Evolutionary conservation across 2,888 invertebrate species (phyloP), one percentile per base, ranked within the genome.

Genomic region (Drosophila rellima): DNA sequence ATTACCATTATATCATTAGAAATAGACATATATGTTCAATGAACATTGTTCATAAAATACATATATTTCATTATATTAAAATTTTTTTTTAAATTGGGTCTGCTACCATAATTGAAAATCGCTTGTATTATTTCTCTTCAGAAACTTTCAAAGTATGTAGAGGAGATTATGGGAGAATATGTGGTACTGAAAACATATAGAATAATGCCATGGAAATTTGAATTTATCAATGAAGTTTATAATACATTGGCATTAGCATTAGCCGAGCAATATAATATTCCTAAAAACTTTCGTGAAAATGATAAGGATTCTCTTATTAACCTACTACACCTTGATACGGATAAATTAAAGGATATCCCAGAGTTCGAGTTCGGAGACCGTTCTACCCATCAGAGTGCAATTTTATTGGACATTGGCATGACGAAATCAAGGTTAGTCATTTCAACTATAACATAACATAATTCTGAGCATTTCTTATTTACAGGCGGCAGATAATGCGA

Each of bases 171-270:
- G 89, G 90, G 91, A 2, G 87, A 91, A 44, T 91, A 90, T 67
- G 85, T 90, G 0, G 89, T 90, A 1, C 56, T 88, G 4, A 92
- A 92, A 77, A 91, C 91, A 0, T 47, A 74, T 47, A 85, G 91
- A 18, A 79, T 91, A 5, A 90, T 91, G 90, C 91, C 91, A 1
- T 90, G 92, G 88, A 92, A 91, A 66, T 91, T 91, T 57, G 90
- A 91, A 61, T 92, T 91, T 44, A 70, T 90, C 0, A 90, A 91
- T 56, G 92, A 92, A 64, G 89, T 92, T 4, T 92, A 91, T 39
- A 92, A 92, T 61, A 86, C 81, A 0, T 33, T 91, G 23, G 92
- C 88, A 0, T 56, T 92, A 50, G 81, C 91, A 1, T 76, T 89
- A 33, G 60, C 82, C 0, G 91, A 92, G 65, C 79, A 78, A 47